Evolutionary conservation across 2,888 invertebrate genomes (phyloP), one percentile per base, ranked within the genome.

Genomic region (Amiota communis): DNA sequence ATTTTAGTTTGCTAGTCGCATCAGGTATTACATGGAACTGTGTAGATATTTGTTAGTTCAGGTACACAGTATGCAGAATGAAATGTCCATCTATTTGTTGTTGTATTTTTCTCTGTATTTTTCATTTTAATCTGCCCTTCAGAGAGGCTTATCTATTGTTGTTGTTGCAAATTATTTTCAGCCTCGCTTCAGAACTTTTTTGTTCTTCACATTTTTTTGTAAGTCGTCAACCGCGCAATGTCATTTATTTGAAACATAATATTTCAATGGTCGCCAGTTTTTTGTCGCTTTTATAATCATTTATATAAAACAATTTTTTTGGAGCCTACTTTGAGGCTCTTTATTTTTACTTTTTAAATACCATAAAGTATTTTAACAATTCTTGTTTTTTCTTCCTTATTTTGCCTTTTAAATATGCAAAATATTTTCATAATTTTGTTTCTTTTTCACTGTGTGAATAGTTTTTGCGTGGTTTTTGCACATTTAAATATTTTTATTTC

Each of bases 141-240:
- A 36, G 36, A 36, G 36, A 6, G 36, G 36, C 2, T 36, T 36
- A 36, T 36, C 8, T 49, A 71, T 63, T 51, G 53, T 71, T 51
- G 53, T 71, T 64, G 63, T 8, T 51, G 56, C 36, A 71, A 71
- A 71, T 71, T 64, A 23, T 71, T 71, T 53, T 17, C n/a, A 10
- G 47, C 46, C 12, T n/a, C 59, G 3, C 17, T 59, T 57, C 15
- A 15, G 15, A 11, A 13, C 23, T 68, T 68, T 23, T 36, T 36
- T n/a, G n/a, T n/a, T n/a, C n/a, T n/a, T n/a, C n/a, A n/a, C n/a
- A n/a, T n/a, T n/a, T n/a, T 53, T 49, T 47, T 59, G 10, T 70
- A 12, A 10, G 36, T 49, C 57, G 20, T 36, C 36, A 23, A 23
- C 23, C n/a, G 4, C 57, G 57, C 15, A 59, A 59, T 36, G 46